These are phyloP conservation scores for Trichoplax adhaerens DNA, from an alignment of 37 sponge, comb jelly and placozoan species.

Conservation along the genomic window DNA sequence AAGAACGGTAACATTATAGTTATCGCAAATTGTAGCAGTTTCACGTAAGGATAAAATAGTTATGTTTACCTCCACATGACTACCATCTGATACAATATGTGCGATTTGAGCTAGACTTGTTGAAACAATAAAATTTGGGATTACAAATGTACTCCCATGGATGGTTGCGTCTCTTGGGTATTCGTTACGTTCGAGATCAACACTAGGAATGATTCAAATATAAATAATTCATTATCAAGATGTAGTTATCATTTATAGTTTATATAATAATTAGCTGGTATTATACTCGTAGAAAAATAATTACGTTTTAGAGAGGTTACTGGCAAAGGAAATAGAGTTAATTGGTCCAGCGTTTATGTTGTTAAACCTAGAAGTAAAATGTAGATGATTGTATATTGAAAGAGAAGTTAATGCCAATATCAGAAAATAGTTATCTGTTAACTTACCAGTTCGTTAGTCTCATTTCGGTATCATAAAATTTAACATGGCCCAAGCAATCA, in stretches of 20 bases:
- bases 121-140: slow-evolving; percentile 46
- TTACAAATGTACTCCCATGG: slow-evolving; percentile 16
- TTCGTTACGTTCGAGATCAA: too few species aligned
- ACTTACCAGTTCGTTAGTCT: slow-evolving; percentile 71
- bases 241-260: slow-evolving; percentile 25
- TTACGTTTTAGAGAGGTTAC: slow-evolving; percentile 13
- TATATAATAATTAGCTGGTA: slow-evolving; percentile 17
- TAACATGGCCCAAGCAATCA: slow-evolving; percentile 50
- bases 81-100: slow-evolving; percentile 48
- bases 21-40: too few species aligned
- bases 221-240: too few species aligned
- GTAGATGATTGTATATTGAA: neutral
- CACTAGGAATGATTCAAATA: too few species aligned
- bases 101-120: slow-evolving; percentile 30
- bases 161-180: too few species aligned
- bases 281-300: neutral
- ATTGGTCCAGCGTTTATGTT: slow-evolving; percentile 34
- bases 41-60: neutral
- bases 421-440: neutral
- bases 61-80: slow-evolving; percentile 15
- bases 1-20: too few species aligned
- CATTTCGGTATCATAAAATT: slow-evolving; percentile 68
- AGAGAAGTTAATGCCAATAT: slow-evolving; percentile 5
- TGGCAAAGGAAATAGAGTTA: slow-evolving; percentile 63
- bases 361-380: slow-evolving; percentile 15